Conservation (phyloP, 2,113 vertebrate species). For the Nesogale talazaci region DNA sequence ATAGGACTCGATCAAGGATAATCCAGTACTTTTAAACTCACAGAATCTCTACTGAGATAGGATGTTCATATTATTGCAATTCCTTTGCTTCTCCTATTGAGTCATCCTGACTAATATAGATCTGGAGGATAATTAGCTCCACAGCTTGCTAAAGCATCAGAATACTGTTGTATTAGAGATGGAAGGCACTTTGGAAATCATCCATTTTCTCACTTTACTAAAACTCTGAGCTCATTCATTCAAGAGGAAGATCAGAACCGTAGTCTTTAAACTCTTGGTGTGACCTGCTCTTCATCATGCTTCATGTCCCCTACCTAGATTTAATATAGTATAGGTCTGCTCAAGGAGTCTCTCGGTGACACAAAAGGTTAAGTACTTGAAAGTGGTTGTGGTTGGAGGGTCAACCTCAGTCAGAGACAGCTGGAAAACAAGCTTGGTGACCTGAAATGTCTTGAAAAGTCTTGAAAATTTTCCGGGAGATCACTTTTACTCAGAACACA, state of each 20-base stretch:
- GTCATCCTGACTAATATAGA: conserved; percentile 11
- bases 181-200: neutral
- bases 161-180: neutral
- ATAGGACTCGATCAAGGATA: no score
- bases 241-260: neutral
- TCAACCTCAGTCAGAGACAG: neutral
- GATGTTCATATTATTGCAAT: neutral
- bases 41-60: neutral
- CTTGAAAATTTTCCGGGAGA: no score
- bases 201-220: neutral
- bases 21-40: neutral
- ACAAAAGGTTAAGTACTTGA: neutral
- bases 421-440: neutral
- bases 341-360: neutral
- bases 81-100: neutral
- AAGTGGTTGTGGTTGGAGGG: neutral
- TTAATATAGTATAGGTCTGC: neutral
- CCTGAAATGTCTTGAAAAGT: neutral
- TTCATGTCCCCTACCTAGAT: neutral
- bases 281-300: neutral
- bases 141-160: neutral
- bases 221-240: neutral
- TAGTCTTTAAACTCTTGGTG: neutral
- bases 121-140: neutral
- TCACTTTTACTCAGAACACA: neutral